Evolutionary conservation across 1,140 invertebrate species (phyloP).

Genomic region (Lysiphlebus fabarum): DNA sequence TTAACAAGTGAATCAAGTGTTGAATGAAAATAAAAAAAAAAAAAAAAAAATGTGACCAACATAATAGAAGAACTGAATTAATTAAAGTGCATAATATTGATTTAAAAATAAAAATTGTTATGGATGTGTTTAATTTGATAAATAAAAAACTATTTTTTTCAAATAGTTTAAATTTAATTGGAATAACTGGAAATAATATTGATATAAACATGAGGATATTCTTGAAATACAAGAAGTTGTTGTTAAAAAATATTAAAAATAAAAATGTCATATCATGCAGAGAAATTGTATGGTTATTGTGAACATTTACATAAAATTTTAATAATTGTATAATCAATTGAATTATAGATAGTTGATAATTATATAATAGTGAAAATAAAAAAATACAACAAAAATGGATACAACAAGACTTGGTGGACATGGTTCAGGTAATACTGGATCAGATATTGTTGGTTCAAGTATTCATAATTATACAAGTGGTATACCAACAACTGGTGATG

Average conservation of each 20-base stretch:
- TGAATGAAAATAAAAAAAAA: too few species aligned
- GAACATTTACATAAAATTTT: not conserved
- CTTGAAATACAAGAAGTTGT: too few species aligned
- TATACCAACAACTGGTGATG: constrained; percentile 32
- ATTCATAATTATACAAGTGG: constrained; percentile 34
- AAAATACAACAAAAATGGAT: constrained; percentile 35
- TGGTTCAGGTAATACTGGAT: constrained; percentile 32
- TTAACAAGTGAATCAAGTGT: too few species aligned
- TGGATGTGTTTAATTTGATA: too few species aligned
- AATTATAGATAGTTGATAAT: not conserved
- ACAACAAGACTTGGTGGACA: constrained; percentile 37
- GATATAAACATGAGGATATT: too few species aligned
- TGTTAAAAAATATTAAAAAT: not conserved
- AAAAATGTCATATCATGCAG: not conserved
- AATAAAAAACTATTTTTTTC: too few species aligned
- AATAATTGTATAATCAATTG: not conserved
- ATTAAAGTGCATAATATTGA: too few species aligned
- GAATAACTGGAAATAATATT: too few species aligned
- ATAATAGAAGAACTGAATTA: too few species aligned
- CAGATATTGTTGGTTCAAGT: constrained; percentile 31
- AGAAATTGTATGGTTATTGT: not conserved
- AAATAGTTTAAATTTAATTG: too few species aligned
- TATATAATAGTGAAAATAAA: constrained; percentile 6
- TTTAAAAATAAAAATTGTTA: too few species aligned
- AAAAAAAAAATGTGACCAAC: too few species aligned